Percentiles rank a stretch among this genome's conserved stretches.
Evolutionary conservation across 2,113 vertebrate genomes (phyloP).

Genomic region (Menura novaehollandiae): DNA sequence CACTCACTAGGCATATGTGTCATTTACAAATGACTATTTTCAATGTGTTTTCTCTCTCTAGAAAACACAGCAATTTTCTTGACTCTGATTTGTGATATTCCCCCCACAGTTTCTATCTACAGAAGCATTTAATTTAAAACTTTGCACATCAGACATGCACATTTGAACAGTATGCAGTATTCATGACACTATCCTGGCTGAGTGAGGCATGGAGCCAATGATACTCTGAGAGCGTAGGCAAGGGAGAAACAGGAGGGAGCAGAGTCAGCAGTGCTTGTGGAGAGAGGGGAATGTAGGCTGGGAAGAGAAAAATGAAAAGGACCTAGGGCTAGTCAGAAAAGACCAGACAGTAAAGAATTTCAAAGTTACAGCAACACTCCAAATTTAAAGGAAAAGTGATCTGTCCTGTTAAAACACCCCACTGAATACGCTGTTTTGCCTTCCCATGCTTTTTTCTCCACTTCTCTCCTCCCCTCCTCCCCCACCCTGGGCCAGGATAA

Average conservation of each 20-base stretch:
- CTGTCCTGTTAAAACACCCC: not conserved
- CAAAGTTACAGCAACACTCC: not conserved
- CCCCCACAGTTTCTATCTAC: constrained; percentile 10
- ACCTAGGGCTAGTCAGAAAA: not conserved
- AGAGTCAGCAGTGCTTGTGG: not conserved
- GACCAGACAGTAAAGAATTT: not conserved
- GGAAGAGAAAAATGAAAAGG: not conserved
- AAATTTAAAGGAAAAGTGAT: not conserved
- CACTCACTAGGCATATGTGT: not conserved
- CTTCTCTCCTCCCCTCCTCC: not conserved
- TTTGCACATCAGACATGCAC: constrained; percentile 18
- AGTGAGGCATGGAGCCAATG: not conserved
- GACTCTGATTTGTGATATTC: not conserved
- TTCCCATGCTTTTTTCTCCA: not conserved
- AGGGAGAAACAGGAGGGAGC: not conserved
- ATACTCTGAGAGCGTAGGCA: not conserved
- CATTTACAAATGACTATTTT: constrained; percentile 22
- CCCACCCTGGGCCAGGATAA: not conserved
- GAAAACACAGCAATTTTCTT: constrained; percentile 36
- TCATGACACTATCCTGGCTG: not conserved
- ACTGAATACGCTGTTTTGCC: not conserved
- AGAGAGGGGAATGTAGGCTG: not conserved
- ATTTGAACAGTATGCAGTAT: constrained; percentile 43
- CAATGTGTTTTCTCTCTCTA: not conserved
- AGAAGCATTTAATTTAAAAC: constrained; percentile 13